phyloP scores from a whole-genome alignment of 2,113 vertebrate genomes.

The Neodontobutis hainanensis region DNA sequence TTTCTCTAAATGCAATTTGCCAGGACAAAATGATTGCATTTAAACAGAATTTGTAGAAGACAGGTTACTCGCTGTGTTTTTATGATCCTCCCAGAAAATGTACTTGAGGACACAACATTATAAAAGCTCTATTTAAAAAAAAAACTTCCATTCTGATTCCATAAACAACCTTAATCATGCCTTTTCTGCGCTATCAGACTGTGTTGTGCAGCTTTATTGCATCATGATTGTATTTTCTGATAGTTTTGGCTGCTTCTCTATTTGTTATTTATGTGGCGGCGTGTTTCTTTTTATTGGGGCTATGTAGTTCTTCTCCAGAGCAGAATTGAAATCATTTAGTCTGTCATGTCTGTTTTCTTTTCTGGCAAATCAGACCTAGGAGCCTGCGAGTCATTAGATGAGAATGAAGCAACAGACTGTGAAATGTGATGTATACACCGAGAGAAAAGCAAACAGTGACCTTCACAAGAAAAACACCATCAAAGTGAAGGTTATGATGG shows the following conservation, averaged over 20 bases:
- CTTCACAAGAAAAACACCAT: constrained; percentile 54
- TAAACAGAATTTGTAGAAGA: constrained; percentile 4
- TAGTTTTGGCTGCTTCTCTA: constrained; percentile 51
- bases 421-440: constrained; percentile 74
- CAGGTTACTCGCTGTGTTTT: not conserved
- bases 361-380: constrained; percentile 70
- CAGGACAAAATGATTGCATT: constrained; percentile 12
- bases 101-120: constrained; percentile 14
- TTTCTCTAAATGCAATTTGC: constrained; percentile 5
- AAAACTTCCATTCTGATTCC: constrained; percentile 36
- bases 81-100: constrained; percentile 21
- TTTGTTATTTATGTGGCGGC: constrained; percentile 60
- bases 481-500: constrained; percentile 42
- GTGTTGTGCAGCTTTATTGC: constrained; percentile 60
- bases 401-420: constrained; percentile 75
- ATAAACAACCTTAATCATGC: constrained; percentile 63
- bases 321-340: constrained; percentile 72
- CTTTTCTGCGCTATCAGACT: constrained; percentile 35
- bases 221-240: constrained; percentile 68
- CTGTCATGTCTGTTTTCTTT: constrained; percentile 75
- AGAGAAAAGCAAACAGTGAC: constrained; percentile 61
- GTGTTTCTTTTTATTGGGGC: constrained; percentile 26
- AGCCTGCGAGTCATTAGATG: constrained; percentile 71
- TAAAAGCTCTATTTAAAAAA: constrained; percentile 42
- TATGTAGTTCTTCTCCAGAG: constrained; percentile 43